Conservation (phyloP, 2,113 vertebrate genomes). For the Marmota flaviventris region DNA sequence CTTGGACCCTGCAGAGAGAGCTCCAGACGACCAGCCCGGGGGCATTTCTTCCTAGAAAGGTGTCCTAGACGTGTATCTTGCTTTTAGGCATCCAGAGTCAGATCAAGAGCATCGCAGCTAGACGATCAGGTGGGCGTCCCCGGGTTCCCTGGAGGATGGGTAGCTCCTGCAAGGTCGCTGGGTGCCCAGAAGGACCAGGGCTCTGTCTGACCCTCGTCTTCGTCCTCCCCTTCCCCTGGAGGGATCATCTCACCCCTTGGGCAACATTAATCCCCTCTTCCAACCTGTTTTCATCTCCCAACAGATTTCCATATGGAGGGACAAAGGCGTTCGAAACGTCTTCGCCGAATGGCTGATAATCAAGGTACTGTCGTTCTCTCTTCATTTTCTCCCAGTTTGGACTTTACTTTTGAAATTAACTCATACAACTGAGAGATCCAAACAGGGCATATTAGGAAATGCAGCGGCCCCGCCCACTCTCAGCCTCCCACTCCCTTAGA, state of each 20-base stretch:
- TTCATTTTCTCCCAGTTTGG: not conserved
- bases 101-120: not conserved
- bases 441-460: not conserved
- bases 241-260: not conserved
- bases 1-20: not conserved
- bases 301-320: constrained; percentile 24
- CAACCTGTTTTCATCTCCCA: rapidly evolving
- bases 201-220: rapidly evolving
- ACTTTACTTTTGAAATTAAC: not conserved
- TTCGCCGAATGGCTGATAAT: rapidly evolving
- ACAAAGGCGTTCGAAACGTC: not conserved
- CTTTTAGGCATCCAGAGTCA: not conserved
- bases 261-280: not conserved
- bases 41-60: not conserved
- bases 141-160: rapidly evolving
- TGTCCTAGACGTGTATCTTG: too few species aligned
- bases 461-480: not conserved
- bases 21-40: too few species aligned
- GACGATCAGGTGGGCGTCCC: not conserved
- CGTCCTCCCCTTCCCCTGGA: too few species aligned
- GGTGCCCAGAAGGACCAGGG: not conserved
- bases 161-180: rapidly evolving
- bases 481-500: not conserved
- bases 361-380: constrained; percentile 17
- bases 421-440: not conserved